Evolutionary conservation across 2,113 vertebrate genomes (phyloP).

Genomic region (Clarias macrocephalus): DNA sequence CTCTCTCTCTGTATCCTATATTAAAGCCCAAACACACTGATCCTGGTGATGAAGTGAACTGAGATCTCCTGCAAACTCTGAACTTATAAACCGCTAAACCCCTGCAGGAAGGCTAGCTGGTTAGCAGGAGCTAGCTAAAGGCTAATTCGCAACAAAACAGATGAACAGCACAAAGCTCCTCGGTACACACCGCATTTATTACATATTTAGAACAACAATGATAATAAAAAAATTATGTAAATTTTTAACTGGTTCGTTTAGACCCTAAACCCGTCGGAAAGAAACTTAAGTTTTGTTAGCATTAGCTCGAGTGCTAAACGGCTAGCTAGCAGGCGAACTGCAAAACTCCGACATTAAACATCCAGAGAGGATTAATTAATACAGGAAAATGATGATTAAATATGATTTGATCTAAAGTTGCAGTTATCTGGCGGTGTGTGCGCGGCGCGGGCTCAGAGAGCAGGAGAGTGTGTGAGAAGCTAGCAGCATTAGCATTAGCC

Average conservation of each 20-base stretch:
- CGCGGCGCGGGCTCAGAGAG: not conserved
- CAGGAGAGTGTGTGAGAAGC: not conserved
- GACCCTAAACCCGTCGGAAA: not conserved
- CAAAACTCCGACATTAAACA: not conserved
- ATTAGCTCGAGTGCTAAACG: constrained; percentile 36
- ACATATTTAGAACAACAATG: too few relatives aligned
- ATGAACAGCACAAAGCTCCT: not conserved
- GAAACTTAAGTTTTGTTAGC: not conserved
- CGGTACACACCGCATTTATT: not conserved
- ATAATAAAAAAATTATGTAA: too few relatives aligned
- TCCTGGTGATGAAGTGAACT: not conserved
- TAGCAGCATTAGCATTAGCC: constrained; percentile 4
- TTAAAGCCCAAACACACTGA: not conserved
- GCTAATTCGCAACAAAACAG: not conserved
- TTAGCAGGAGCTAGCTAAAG: not conserved
- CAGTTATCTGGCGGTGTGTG: not conserved
- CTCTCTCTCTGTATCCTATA: not conserved
- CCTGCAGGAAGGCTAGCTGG: too few relatives aligned
- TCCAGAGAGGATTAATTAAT: not conserved
- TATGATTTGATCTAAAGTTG: not conserved
- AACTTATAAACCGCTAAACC: not conserved
- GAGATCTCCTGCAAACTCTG: not conserved
- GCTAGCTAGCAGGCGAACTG: constrained; percentile 55
- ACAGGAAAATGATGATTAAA: too few relatives aligned
- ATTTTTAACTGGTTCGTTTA: not conserved